Conservation (phyloP, 2,113 vertebrate species). For the Sander lucioperca region DNA sequence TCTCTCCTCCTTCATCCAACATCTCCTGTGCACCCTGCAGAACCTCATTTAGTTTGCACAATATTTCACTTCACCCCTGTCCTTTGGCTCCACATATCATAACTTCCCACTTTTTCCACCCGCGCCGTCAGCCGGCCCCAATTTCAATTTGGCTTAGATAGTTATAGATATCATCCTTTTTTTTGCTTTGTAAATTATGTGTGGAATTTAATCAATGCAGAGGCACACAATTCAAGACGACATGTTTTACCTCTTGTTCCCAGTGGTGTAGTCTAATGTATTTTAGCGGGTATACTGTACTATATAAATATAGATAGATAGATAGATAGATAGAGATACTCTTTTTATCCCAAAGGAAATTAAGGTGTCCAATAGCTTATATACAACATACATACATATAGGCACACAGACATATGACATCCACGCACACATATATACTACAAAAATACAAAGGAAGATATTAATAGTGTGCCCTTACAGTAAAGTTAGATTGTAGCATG, state of each 20-base stretch:
- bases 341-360: too few species aligned
- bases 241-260: constrained; percentile 42
- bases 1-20: constrained; percentile 53
- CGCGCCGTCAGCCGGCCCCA: constrained; percentile 12
- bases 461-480: too few species aligned
- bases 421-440: too few species aligned
- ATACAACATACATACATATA: too few species aligned
- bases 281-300: too few species aligned
- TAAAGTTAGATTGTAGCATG: too few species aligned
- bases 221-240: constrained; percentile 14
- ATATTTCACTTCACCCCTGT: constrained; percentile 72
- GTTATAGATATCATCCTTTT: constrained; percentile 33
- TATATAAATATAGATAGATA: too few species aligned
- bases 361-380: too few species aligned
- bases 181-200: constrained; percentile 51
- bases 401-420: too few species aligned
- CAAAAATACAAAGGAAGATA: too few species aligned
- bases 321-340: too few species aligned
- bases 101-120: constrained; percentile 32
- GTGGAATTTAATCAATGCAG: constrained; percentile 53
- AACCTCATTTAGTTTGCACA: constrained; percentile 75
- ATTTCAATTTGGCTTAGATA: constrained; percentile 63
- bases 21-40: constrained; percentile 54
- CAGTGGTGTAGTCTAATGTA: too few species aligned
- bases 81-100: constrained; percentile 50